Percentiles rank a stretch among this genome's conserved stretches.
These are phyloP conservation scores for Marronus borbonicus DNA, from an alignment of 2,888 invertebrate species.

Conservation along the genomic window DNA sequence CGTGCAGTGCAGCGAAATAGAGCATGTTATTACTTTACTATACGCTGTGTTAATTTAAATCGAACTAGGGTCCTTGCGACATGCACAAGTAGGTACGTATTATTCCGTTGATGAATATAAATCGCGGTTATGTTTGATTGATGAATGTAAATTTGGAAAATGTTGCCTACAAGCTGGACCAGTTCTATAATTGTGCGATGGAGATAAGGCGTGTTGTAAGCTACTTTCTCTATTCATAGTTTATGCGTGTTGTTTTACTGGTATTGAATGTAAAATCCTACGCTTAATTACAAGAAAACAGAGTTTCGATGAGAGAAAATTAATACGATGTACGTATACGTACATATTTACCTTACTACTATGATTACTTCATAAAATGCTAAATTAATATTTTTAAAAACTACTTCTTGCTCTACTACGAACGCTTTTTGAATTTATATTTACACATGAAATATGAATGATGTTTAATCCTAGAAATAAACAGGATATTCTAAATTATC, in stretches of 20 bases:
- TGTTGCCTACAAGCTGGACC: constrained; percentile 22
- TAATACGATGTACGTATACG: too few relatives aligned
- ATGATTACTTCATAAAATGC: too few relatives aligned
- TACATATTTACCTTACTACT: too few relatives aligned
- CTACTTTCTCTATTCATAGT: constrained; percentile 4
- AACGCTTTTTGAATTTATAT: too few relatives aligned
- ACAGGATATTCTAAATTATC: too few relatives aligned
- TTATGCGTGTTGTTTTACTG: background rate
- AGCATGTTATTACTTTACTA: constrained; percentile 57
- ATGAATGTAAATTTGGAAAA: constrained; percentile 47
- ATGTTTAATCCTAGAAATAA: too few relatives aligned
- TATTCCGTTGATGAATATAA: constrained; percentile 38
- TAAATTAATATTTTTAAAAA: too few relatives aligned
- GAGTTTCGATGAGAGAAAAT: background rate
- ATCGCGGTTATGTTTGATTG: constrained; percentile 46
- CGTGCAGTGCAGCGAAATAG: constrained; percentile 54
- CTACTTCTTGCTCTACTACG: too few relatives aligned
- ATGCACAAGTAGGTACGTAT: constrained; percentile 46
- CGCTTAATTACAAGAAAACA: background rate
- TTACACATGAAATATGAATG: too few relatives aligned
- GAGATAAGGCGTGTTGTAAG: background rate
- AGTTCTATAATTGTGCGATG: background rate
- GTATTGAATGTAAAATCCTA: background rate
- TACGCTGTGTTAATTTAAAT: constrained; percentile 54
- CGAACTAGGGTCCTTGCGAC: constrained; percentile 52